A percentile compares a stretch with the other conserved stretches of the same genome.
Conservation (phyloP, 2,888 invertebrate genomes). For the Nomada fucata region DNA sequence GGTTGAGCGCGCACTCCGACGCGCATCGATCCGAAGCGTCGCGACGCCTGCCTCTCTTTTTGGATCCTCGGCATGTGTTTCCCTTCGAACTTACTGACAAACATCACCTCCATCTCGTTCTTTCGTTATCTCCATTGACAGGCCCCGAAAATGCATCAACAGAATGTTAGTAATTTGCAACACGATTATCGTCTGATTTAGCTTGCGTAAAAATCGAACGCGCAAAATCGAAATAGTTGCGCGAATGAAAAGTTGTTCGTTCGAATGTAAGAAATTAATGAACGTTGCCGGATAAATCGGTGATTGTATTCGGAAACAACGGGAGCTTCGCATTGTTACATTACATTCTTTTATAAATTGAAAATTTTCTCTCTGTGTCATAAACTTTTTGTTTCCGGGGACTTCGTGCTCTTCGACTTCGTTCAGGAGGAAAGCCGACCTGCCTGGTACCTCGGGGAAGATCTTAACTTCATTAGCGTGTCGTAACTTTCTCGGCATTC, state of each 20-base stretch:
- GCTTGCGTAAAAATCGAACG: too few relatives aligned
- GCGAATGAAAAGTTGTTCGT: too few relatives aligned
- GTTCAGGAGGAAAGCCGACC: slow-evolving; percentile 23
- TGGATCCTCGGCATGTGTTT: slow-evolving; percentile 75
- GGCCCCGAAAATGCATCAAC: slow-evolving; percentile 12
- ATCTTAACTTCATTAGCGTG: slow-evolving; percentile 71
- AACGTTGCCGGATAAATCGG: too few relatives aligned
- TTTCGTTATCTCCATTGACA: slow-evolving; percentile 33
- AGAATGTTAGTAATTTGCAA: slow-evolving; percentile 1
- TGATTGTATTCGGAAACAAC: too few relatives aligned
- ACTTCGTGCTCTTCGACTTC: slow-evolving; percentile 26
- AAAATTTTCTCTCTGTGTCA: too few relatives aligned
- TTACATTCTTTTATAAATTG: too few relatives aligned
- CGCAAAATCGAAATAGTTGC: too few relatives aligned
- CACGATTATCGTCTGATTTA: too few relatives aligned
- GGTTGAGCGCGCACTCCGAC: slow-evolving; percentile 79
- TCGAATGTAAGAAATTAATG: too few relatives aligned
- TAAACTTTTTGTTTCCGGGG: background rate
- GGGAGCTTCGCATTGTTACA: too few relatives aligned
- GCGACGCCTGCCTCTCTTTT: slow-evolving; percentile 77
- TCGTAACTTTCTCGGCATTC: slow-evolving; percentile 66
- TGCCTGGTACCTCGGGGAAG: slow-evolving; percentile 31
- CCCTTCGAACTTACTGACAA: slow-evolving; percentile 64
- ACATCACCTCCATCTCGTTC: slow-evolving; percentile 40
- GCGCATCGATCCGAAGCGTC: slow-evolving; percentile 79